Evolutionary conservation across 2,113 vertebrate species (phyloP), one percentile per base, ranked within the genome.

Genomic region (Rhizomys pruinosus): DNA sequence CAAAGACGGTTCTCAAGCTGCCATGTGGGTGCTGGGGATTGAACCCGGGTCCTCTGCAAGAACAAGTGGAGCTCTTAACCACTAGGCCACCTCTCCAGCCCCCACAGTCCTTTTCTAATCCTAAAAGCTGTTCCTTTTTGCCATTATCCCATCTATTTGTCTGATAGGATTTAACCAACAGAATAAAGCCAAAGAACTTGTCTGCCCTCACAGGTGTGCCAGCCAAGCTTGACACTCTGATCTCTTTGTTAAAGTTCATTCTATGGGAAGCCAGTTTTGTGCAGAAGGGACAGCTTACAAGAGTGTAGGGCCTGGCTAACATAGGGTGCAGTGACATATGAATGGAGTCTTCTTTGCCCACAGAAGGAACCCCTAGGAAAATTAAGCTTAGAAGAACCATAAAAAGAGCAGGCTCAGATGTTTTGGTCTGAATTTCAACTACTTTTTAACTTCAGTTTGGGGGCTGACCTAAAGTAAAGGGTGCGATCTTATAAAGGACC

Each of bases 351-450:
- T n/a, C 39, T n/a, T n/a, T n/a, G n/a, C n/a, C n/a, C n/a, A n/a
- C n/a, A n/a, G n/a, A n/a, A n/a, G n/a, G n/a, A n/a, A n/a, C 34
- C 42, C 11, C 39, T 37, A 42, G 52, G 37, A 92, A 89, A 93
- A 25, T 64, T 29, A n/a, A 47, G 42, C 80, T 59, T 42, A 52
- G 39, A 76, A 92, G 79, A 57, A 57, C 57, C 10, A 11, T 15
- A 23, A 10, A 57, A 55, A 59, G 59, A 61, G 10, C n/a, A n/a
- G n/a, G n/a, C n/a, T 37, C 32, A 64, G 37, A 74, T 61, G 71
- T 34, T 89, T n/a, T 84, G 69, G 17, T 87, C 34, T 85, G 63
- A 47, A 93, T 92, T 87, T 76, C 19, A 69, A 19, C 34, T 34
- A 25, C 11, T 44, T 94, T 88, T 85, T 61, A 73, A 39, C 7